A percentile compares a stretch with the other conserved stretches of the same genome.
phyloP scores from a whole-genome alignment of 1,140 invertebrate genomes.

The Drosophila obscura region DNA sequence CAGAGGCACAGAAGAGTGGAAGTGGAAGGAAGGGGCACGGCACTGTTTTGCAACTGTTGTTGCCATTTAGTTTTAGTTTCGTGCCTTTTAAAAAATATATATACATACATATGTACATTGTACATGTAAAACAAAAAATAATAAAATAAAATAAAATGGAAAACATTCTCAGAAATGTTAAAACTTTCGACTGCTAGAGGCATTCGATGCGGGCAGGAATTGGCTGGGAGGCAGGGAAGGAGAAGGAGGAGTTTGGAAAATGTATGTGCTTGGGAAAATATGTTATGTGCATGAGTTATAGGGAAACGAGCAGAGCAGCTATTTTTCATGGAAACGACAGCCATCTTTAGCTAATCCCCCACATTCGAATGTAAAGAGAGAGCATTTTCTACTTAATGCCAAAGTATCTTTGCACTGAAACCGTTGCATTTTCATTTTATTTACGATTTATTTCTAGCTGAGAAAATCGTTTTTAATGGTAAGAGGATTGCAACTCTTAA shows the following conservation, averaged over 20 bases:
- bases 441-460: not conserved
- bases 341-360: too few species aligned
- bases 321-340: too few species aligned
- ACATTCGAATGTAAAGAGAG: too few species aligned
- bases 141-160: conserved; percentile 29
- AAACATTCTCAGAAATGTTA: conserved; percentile 29
- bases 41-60: conserved; percentile 63
- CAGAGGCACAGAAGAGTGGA: not conserved
- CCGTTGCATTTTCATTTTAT: not conserved
- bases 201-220: too few species aligned
- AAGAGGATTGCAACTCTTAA: too few species aligned
- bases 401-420: not conserved
- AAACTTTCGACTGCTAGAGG: conserved; percentile 6
- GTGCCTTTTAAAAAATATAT: conserved; percentile 52
- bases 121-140: conserved; percentile 1
- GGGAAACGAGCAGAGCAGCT: too few species aligned
- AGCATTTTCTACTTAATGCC: too few species aligned
- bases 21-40: conserved; percentile 15
- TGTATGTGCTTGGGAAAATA: not conserved
- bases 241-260: too few species aligned
- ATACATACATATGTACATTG: conserved; percentile 4
- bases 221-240: too few species aligned
- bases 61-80: conserved; percentile 59
- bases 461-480: too few species aligned
- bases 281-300: not conserved